Base-by-base conservation (phyloP, 2,797 vertebrate species). In the Chrysocyon brachyurus region DNA sequence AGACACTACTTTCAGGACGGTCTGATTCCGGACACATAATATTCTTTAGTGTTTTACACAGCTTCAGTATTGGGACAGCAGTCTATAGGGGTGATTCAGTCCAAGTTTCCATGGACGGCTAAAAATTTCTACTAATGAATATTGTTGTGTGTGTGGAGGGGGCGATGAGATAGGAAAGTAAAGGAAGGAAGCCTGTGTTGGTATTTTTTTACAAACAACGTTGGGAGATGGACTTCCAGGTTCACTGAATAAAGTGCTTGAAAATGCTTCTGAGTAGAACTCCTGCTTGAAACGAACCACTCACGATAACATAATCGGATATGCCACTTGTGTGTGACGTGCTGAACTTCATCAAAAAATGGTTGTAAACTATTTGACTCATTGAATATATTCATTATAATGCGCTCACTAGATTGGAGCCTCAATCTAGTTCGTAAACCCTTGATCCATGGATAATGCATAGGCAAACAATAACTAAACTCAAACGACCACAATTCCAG, bases 181-280 rank as follows among this genome's bases (percentile, higher is more conserved):
- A 36, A 87, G 63, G 61, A 79, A 88, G 63, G 82, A 94, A 82
- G 33, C 66, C 33, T 81, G 36, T 84, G 17, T 72, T 97, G 73
- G 56, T 19, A 66, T 14, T 54, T 94, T 94, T 92, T 95, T 46
- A 61, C 64, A 93, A 96, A 81, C 81, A 77, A 0, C 59, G 52
- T 72, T 21, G 12, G 40, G 72, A 88, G 52, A 46, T 5, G 9
- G 19, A 59, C 52, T 59, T 90, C 85, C 33, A 97, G 90, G 14
- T 66, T 96, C 26, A 93, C 22, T 91, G 31, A 88, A 83, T 28
- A 90, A 92, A 79, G 26, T 81, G 33, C 52, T 95, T 73, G 94
- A 92, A 97, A 90, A 92, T 1, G 15, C 15, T 95, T 87, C 54
- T 64, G 96, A 75, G 75, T 28, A 70, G 40, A 88, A 81, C 40